phyloP scores from a whole-genome alignment of 2,797 vertebrate species.

The Pipistrellus pipistrellus region DNA sequence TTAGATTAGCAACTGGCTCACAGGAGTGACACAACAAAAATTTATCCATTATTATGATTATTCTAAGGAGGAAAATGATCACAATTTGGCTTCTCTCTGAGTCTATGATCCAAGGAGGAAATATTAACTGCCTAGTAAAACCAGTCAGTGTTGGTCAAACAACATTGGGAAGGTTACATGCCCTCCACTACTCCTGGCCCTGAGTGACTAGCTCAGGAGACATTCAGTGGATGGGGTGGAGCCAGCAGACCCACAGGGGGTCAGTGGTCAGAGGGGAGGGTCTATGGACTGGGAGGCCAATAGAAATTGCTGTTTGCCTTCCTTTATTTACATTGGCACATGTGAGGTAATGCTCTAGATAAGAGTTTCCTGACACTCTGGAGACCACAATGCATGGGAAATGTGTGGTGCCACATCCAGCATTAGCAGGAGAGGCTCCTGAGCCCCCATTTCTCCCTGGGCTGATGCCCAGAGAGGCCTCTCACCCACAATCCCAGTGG shows the following conservation, averaged over 20 bases:
- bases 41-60: neutral
- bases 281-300: neutral
- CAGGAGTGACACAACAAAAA: no score
- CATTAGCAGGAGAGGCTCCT: no score
- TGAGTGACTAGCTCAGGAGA: neutral
- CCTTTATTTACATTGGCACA: neutral
- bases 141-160: neutral
- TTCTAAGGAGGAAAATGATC: neutral
- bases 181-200: neutral
- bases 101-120: neutral
- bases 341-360: neutral
- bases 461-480: neutral
- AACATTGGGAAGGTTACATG: neutral
- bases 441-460: no score
- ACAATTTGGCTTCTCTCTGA: neutral
- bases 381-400: neutral
- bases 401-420: fast-evolving
- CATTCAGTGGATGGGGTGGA: neutral
- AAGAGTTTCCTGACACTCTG: neutral
- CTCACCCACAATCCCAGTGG: neutral
- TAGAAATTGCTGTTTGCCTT: neutral
- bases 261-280: neutral
- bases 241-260: fast-evolving
- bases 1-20: neutral
- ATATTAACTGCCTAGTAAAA: neutral